These are phyloP conservation scores for Ceratina japonica DNA, from an alignment of 1,140 invertebrate species.

Conservation along the genomic window DNA sequence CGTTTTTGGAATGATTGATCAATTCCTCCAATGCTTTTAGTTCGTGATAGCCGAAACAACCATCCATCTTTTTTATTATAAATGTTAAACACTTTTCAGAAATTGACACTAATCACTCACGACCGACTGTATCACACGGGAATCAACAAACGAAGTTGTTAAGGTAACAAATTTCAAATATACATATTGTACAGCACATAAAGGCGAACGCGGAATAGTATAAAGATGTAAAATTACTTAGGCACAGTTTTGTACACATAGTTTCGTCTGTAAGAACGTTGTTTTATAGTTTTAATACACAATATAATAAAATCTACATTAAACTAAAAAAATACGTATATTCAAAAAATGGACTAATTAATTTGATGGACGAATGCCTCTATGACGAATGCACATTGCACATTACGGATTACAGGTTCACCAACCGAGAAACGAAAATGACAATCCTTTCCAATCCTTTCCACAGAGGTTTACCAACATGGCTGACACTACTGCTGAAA, in stretches of 20 bases:
- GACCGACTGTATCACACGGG: too few species aligned
- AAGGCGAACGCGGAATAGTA: too few species aligned
- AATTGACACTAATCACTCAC: not conserved
- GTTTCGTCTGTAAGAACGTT: not conserved
- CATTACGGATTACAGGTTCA: conserved; percentile 20
- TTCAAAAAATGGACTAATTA: not conserved
- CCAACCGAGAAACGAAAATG: conserved; percentile 30
- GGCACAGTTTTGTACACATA: too few species aligned
- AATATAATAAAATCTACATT: not conserved
- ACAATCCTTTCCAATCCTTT: conserved; percentile 40
- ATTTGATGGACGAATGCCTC: not conserved
- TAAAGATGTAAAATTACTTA: too few species aligned
- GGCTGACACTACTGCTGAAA: conserved; percentile 82
- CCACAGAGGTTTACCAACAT: conserved; percentile 71
- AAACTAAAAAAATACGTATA: not conserved
- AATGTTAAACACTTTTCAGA: not conserved
- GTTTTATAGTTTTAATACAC: not conserved
- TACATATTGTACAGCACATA: not conserved
- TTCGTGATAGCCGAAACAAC: conserved; percentile 64
- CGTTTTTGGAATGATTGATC: conserved; percentile 61
- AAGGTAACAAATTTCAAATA: conserved; percentile 8
- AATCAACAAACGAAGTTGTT: not conserved
- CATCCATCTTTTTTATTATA: conserved; percentile 59
- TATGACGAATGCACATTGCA: too few species aligned
- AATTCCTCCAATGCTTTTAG: conserved; percentile 72